phyloP scores from a whole-genome alignment of 2,888 invertebrate genomes.

The Hipparchia semele region DNA sequence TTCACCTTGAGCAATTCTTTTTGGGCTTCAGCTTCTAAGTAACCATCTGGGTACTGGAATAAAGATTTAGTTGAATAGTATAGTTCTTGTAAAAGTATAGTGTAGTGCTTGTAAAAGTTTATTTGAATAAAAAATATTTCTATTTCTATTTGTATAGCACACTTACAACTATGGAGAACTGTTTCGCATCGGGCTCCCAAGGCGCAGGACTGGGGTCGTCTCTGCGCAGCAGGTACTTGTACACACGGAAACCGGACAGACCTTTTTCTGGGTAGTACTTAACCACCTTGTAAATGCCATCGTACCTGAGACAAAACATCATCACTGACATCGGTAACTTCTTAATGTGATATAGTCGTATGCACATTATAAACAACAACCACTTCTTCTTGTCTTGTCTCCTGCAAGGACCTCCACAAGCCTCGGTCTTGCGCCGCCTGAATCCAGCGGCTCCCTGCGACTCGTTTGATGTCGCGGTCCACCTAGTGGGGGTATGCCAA shows the following conservation, averaged over 20 bases:
- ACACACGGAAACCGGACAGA: slow-evolving; percentile 89
- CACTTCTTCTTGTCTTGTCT: not conserved
- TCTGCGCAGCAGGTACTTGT: slow-evolving; percentile 89
- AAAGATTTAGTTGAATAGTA: not conserved
- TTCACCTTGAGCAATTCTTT: slow-evolving; percentile 67
- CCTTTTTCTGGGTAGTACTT: slow-evolving; percentile 92
- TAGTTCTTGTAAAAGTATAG: not conserved
- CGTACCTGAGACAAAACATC: slow-evolving; percentile 82
- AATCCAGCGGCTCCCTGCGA: too few relatives aligned
- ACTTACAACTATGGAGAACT: slow-evolving; percentile 73
- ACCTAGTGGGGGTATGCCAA: too few relatives aligned
- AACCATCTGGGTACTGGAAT: slow-evolving; percentile 88
- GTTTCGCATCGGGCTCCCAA: slow-evolving; percentile 88
- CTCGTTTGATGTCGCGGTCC: too few relatives aligned
- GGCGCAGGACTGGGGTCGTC: slow-evolving; percentile 92
- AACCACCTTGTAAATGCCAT: slow-evolving; percentile 94
- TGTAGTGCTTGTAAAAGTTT: too few relatives aligned
- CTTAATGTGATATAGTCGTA: too few relatives aligned
- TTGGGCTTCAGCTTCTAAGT: slow-evolving; percentile 84
- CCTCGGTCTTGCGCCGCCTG: too few relatives aligned
- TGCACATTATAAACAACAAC: too few relatives aligned
- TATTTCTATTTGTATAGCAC: not conserved
- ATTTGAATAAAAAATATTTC: too few relatives aligned
- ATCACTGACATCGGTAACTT: too few relatives aligned
- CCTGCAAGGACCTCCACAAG: too few relatives aligned